Base-by-base conservation (phyloP, 2,888 invertebrate genomes). In the Caenorhabditis sp. region DNA sequence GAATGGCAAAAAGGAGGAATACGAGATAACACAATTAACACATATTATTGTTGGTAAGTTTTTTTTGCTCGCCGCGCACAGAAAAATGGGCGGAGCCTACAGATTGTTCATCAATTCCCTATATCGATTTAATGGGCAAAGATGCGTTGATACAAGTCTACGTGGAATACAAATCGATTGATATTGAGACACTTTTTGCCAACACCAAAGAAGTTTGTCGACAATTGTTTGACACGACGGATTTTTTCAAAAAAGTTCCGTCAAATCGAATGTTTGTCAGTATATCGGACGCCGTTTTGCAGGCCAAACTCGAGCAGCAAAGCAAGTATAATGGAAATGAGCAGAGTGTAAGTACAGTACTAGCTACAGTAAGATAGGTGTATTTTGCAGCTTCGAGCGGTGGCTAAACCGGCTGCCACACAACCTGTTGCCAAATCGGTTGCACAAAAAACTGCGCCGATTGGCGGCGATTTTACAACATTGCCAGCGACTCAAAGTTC, bases 51-150 rank as follows among this genome's bases (percentile, higher is more conserved):
- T 83, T 51, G 78, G 77, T 75, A 37, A 50, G 59, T n/a, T n/a
- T n/a, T n/a, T n/a, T n/a, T n/a, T n/a, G n/a, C n/a, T n/a, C n/a
- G n/a, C n/a, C n/a, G n/a, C n/a, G n/a, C n/a, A n/a, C n/a, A n/a
- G n/a, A n/a, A n/a, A n/a, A n/a, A n/a, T n/a, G n/a, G n/a, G n/a
- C n/a, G n/a, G n/a, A n/a, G n/a, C n/a, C n/a, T n/a, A n/a, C n/a
- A 61, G 89, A 89, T 76, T 89, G 89, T 76, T 88, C 89, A 17
- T 75, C 81, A 5, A 79, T 86, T 58, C 77, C 83, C 1, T 86
- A 83, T 62, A 70, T 86, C 17, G 86, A 86, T 76, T 67, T 83
- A 36, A 86, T 86, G 83, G 86, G 84, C 1, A 76, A 79, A 17
- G 83, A 85, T 43, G 81, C 78, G 0, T 66, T 86, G 58, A 59